phyloP scores from a whole-genome alignment of 2,113 vertebrate species.

The Galeopterus variegatus region DNA sequence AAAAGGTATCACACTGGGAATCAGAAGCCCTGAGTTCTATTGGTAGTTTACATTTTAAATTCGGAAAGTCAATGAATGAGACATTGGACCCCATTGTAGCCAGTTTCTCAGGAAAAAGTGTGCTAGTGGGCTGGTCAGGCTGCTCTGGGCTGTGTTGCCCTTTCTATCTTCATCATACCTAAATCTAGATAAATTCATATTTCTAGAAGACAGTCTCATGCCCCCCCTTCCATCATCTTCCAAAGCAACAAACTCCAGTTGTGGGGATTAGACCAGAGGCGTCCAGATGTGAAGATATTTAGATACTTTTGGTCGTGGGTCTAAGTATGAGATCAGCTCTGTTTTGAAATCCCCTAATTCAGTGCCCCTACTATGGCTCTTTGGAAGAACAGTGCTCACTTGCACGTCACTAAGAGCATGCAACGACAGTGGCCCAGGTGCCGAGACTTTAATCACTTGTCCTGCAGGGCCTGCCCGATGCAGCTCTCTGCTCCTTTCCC shows the following conservation, averaged over 20 bases:
- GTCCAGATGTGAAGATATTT: neutral
- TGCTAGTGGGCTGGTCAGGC: neutral
- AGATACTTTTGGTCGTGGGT: neutral
- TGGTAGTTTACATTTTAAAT: neutral
- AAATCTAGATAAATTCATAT: neutral
- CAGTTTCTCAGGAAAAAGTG: neutral
- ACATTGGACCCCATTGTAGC: neutral
- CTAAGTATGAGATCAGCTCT: neutral
- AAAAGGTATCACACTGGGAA: neutral
- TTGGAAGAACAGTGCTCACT: neutral
- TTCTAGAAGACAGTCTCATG: neutral
- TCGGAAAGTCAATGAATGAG: neutral
- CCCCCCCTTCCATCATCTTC: neutral
- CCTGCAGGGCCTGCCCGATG: conserved; percentile 51
- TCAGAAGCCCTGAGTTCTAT: neutral
- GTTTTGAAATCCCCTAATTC: neutral
- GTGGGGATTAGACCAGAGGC: neutral
- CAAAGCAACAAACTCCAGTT: neutral
- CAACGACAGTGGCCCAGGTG: neutral
- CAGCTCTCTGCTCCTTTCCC: neutral
- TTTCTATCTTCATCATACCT: neutral
- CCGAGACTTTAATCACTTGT: conserved; percentile 44
- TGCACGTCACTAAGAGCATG: neutral
- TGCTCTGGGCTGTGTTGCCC: fast-evolving
- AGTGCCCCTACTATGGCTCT: neutral